phyloP scores from a whole-genome alignment of 2,113 vertebrate species.

The Natator depressus region DNA sequence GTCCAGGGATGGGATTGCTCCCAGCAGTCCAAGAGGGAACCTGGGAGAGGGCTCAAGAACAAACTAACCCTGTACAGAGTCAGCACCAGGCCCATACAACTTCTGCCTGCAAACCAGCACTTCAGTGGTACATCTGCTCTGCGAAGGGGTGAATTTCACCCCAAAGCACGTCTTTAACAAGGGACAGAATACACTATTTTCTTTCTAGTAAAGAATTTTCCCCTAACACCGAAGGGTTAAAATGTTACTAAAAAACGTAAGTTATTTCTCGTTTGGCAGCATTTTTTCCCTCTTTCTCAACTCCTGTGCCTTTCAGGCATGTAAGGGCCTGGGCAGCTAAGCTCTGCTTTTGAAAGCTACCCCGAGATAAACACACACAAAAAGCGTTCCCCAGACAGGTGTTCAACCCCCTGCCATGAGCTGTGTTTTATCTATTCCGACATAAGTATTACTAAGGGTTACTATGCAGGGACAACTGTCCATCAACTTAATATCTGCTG shows the following conservation, averaged over 20 bases:
- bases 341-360: constrained; percentile 36
- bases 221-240: constrained; percentile 64
- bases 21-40: neutral
- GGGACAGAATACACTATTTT: neutral
- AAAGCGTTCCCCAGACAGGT: constrained; percentile 4
- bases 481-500: neutral
- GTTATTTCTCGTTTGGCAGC: constrained; percentile 67
- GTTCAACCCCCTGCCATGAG: neutral
- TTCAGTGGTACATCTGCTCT: neutral
- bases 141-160: neutral
- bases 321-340: constrained; percentile 59
- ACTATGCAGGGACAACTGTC: accelerated
- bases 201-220: neutral
- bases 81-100: accelerated
- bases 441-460: accelerated
- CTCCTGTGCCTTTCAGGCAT: constrained; percentile 66
- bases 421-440: neutral
- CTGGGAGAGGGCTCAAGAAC: neutral
- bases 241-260: constrained; percentile 27
- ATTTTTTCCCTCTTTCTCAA: constrained; percentile 63
- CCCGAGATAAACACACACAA: constrained; percentile 56
- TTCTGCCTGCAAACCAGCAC: neutral
- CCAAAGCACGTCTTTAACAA: neutral
- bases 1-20: neutral
- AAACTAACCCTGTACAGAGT: neutral